phyloP scores from a whole-genome alignment of 2,113 vertebrate species.

The Panurus biarmicus region DNA sequence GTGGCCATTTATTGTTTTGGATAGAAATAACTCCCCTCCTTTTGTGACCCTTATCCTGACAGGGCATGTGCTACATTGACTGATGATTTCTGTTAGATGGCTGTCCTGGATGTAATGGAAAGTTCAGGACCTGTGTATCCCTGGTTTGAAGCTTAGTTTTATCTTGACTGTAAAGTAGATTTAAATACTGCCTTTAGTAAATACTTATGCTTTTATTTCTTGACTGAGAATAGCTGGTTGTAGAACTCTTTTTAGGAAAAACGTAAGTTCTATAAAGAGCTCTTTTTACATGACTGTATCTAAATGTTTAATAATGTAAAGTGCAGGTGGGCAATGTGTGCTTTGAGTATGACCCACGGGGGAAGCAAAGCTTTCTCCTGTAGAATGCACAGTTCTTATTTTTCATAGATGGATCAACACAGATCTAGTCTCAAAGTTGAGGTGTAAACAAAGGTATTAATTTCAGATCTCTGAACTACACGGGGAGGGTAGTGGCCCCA shows the following conservation, averaged over 20 bases:
- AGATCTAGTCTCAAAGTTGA: background rate
- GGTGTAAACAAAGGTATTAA: background rate
- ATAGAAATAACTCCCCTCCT: background rate
- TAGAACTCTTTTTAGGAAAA: background rate
- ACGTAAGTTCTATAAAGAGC: fast-evolving
- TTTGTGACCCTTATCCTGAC: background rate
- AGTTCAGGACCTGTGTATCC: background rate
- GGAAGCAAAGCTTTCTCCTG: background rate
- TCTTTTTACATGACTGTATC: background rate
- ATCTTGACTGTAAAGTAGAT: background rate
- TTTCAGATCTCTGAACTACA: background rate
- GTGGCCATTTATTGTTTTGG: background rate
- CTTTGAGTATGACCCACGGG: fast-evolving
- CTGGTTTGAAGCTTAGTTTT: background rate
- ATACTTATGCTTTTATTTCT: background rate
- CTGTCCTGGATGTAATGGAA: background rate
- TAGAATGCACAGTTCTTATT: background rate
- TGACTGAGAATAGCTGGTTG: background rate
- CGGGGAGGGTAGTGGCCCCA: background rate
- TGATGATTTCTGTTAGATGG: background rate
- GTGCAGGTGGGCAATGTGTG: background rate
- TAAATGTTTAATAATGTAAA: background rate
- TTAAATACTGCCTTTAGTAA: background rate
- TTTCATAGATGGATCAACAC: background rate
- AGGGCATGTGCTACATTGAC: fast-evolving